Base-by-base conservation (phyloP, 1,140 invertebrate genomes). In the Lucilia cuprina region DNA sequence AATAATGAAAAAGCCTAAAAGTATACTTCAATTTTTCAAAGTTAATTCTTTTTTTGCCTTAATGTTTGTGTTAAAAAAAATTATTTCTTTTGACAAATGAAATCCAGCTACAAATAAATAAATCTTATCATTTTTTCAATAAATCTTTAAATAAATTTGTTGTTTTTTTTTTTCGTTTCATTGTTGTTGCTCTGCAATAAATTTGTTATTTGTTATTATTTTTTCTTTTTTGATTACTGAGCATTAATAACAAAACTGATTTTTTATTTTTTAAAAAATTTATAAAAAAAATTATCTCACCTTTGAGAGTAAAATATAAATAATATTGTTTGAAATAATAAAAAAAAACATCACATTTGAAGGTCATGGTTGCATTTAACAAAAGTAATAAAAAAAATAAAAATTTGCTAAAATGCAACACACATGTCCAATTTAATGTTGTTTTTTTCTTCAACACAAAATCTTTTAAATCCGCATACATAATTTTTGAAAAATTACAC, bases 1-100 rank as follows among this genome's bases (percentile, higher is more conserved):
- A 60, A n/a, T n/a, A 21, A 30, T 30, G 3, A 30, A 30, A 30
- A 30, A 30, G 65, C 65, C 65, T 70, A 25, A 21, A 70, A 25
- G 65, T 70, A 70, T 17, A 10, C 65, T 70, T 9, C n/a, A 21
- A 21, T 70, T 70, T 70, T 7, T 70, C 2, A 9, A 70, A 1
- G n/a, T 70, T 14, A 60, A 60, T 60, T 60, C 8, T 60, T 14
- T 60, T 14, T 60, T 60, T 60, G n/a, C n/a, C n/a, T n/a, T n/a
- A n/a, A n/a, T n/a, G n/a, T n/a, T 60, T n/a, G n/a, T 60, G 55
- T n/a, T 17, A n/a, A 60, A 60, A 55, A 60, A 60, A 60, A 7
- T 60, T 60, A n/a, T 60, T 60, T 60, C 55, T 60, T 60, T 60
- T n/a, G 55, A 60, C 55, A 60, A 60, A 60, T 60, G n/a, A 60